Conservation (phyloP, 1,140 invertebrate genomes). For the Neodiprion fabricii region DNA sequence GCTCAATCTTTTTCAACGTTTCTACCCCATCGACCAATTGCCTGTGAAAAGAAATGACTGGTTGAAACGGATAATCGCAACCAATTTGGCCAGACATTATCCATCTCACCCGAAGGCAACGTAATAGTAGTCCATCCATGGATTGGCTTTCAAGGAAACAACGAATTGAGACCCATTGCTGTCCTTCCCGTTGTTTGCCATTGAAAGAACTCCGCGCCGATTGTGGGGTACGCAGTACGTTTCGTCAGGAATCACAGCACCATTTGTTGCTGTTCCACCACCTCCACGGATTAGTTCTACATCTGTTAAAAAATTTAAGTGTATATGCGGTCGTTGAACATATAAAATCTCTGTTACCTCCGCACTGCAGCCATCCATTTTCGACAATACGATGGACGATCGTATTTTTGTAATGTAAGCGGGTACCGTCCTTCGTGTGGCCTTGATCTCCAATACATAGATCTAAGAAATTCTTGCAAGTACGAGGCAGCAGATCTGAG, state of each 20-base stretch:
- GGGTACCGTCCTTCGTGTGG: conserved; percentile 2
- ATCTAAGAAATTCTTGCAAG: conserved; percentile 35
- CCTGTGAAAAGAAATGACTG: conserved; percentile 28
- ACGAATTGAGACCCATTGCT: conserved; percentile 83
- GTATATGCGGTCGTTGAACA: not conserved
- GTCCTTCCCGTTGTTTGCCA: conserved; percentile 73
- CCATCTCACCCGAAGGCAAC: conserved; percentile 74
- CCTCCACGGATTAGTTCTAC: not conserved
- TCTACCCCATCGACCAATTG: conserved; percentile 64
- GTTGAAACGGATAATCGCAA: not conserved
- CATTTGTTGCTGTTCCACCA: conserved; percentile 12
- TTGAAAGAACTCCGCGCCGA: conserved; percentile 63
- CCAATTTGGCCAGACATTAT: not conserved
- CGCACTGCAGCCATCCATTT: conserved; percentile 40
- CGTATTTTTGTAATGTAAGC: conserved; percentile 30
- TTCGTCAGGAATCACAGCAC: conserved; percentile 31
- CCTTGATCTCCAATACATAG: conserved; percentile 28
- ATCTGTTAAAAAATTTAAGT: not conserved
- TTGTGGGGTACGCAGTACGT: conserved; percentile 38
- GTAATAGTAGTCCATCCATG: conserved; percentile 79
- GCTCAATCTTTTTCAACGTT: conserved; percentile 60
- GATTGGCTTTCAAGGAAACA: conserved; percentile 74
- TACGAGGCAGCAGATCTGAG: conserved; percentile 36
- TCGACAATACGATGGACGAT: conserved; percentile 38
- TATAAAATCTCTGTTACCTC: conserved; percentile 21